Evolutionary conservation across 2,797 vertebrate species (phyloP).

Genomic region (Schizothorax lantsangensis): DNA sequence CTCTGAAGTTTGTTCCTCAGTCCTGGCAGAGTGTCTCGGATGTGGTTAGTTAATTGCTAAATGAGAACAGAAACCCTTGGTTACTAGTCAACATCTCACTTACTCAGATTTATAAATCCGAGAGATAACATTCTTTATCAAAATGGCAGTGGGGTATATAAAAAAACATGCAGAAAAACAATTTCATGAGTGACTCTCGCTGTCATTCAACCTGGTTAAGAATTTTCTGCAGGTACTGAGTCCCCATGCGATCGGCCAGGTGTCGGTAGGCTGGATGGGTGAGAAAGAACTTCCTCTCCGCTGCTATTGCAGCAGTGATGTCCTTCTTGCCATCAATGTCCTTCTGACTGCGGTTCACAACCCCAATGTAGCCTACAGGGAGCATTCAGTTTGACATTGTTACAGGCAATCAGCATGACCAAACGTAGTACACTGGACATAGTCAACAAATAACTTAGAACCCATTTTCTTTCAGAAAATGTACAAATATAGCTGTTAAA

Average conservation of each 20-base stretch:
- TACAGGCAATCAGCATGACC: neutral
- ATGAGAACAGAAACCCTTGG: slow-evolving; percentile 10
- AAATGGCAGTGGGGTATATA: neutral
- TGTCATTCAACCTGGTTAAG: slow-evolving; percentile 88
- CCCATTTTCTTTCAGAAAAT: neutral
- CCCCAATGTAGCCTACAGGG: slow-evolving; percentile 89
- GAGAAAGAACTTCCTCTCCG: slow-evolving; percentile 95
- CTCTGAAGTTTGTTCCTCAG: slow-evolving; percentile 93
- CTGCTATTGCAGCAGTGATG: slow-evolving; percentile 88
- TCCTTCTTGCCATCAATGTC: slow-evolving; percentile 96
- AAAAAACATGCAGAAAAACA: neutral
- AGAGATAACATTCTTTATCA: neutral
- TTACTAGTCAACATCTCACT: neutral
- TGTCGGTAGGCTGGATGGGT: slow-evolving; percentile 91
- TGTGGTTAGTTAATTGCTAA: slow-evolving; percentile 97
- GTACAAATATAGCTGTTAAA: neutral
- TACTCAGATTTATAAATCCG: no score
- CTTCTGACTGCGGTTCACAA: slow-evolving; percentile 96
- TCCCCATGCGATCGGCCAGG: slow-evolving; percentile 96
- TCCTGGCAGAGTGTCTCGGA: slow-evolving; percentile 91
- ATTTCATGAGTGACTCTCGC: neutral
- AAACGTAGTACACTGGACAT: neutral
- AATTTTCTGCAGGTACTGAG: slow-evolving; percentile 88
- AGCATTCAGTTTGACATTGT: neutral
- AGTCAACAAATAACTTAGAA: neutral